These are phyloP conservation scores for Nothoprocta perdicaria DNA, from an alignment of 2,113 vertebrate species.

Conservation along the genomic window DNA sequence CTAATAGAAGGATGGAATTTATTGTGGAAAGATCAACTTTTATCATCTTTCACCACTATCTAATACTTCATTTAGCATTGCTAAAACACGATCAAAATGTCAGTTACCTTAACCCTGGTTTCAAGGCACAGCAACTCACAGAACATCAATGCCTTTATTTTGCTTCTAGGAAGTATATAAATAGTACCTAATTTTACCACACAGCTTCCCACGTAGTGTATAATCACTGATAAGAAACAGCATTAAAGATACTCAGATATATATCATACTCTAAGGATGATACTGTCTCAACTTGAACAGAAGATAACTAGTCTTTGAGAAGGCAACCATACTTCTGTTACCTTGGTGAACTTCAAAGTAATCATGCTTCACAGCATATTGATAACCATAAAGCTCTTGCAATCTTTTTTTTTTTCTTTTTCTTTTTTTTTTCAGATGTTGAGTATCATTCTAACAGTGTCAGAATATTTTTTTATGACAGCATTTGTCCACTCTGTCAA, in stretches of 20 bases:
- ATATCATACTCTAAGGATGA: not conserved
- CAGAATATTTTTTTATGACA: not conserved
- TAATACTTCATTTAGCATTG: not conserved
- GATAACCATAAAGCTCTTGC: not conserved
- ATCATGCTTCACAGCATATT: not conserved
- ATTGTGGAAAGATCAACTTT: not conserved
- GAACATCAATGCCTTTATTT: not conserved
- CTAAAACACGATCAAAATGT: not conserved
- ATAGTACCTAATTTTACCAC: not conserved
- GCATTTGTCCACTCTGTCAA: not conserved
- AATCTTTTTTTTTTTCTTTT: not conserved
- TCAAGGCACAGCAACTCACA: not conserved
- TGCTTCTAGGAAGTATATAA: slow-evolving; percentile 36
- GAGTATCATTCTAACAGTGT: not conserved
- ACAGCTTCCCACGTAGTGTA: not conserved
- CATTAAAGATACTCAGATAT: not conserved
- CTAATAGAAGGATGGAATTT: not conserved
- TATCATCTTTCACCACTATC: not conserved
- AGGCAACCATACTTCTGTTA: not conserved
- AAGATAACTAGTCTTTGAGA: not conserved
- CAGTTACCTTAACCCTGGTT: not conserved
- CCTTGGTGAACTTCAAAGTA: not conserved
- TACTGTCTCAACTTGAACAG: not conserved
- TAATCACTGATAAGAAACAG: not conserved
- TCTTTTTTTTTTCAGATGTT: not conserved